Percentiles rank a stretch among this genome's conserved stretches.
Evolutionary conservation across 1,140 invertebrate genomes (phyloP).

Genomic region (Coelopa frigida): DNA sequence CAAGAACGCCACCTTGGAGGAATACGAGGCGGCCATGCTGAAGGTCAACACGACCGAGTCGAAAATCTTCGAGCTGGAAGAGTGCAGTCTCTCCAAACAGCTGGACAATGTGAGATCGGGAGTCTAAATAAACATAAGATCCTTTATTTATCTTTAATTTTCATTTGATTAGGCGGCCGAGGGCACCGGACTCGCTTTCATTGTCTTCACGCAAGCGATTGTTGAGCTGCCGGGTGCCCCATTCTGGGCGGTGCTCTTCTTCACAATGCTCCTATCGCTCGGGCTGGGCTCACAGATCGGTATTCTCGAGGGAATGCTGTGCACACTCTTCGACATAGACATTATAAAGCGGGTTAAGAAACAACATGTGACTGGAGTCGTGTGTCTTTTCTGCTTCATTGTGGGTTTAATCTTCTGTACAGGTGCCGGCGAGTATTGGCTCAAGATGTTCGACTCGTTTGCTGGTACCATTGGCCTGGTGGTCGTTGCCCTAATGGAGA

Average conservation of each 20-base stretch:
- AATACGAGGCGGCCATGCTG: constrained; percentile 49
- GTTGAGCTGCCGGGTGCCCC: constrained; percentile 81
- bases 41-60: constrained; percentile 44
- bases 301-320: constrained; percentile 86
- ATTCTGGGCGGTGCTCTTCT: constrained; percentile 90
- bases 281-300: constrained; percentile 88
- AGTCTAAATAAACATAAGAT: neutral
- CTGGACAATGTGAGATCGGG: constrained; percentile 61
- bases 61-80: constrained; percentile 49
- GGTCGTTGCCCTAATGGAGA: constrained; percentile 83
- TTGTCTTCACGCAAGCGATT: constrained; percentile 87
- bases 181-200: constrained; percentile 86
- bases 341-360: constrained; percentile 82
- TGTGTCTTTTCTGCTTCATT: constrained; percentile 77
- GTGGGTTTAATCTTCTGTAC: constrained; percentile 81
- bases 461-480: constrained; percentile 89
- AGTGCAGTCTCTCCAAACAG: constrained; percentile 62
- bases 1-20: constrained; percentile 48
- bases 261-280: constrained; percentile 82
- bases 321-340: constrained; percentile 87
- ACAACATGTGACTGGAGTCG: constrained; percentile 73
- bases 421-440: constrained; percentile 90
- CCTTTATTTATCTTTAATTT: neutral
- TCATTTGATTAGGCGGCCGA: constrained; percentile 86
- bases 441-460: constrained; percentile 91